Base-by-base conservation (phyloP, 2,797 vertebrate species). In the Delichon dasypus region DNA sequence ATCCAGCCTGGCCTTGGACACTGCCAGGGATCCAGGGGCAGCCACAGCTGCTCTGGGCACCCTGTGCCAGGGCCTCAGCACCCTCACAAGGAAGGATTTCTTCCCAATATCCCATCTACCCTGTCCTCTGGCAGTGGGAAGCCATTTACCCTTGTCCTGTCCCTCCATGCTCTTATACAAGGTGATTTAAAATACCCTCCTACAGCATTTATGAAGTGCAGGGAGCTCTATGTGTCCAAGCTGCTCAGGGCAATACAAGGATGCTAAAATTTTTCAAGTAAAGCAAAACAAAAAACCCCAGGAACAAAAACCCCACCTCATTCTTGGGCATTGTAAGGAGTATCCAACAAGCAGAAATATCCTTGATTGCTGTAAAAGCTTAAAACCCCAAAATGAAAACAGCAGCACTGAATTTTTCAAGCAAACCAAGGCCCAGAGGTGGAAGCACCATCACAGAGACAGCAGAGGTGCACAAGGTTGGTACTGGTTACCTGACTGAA, bases 391-490 rank as follows among this genome's bases (percentile, higher is more conserved):
- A 29, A 61, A 53, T 51, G 30, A 66, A 82, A 67, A 53, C 5
- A 29, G 20, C 0, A 42, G 1, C 30, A 58, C 44, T 10, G 62
- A 34, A 23, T 40, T 73, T 70, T 54, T 42, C 15, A 40, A 51
- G 62, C 11, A 66, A 92, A 81, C 1, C 40, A 8, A 71, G 75
- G 18, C 30, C 34, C 51, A 18, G 64, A 60, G 13, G 16, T 3
- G 13, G 34, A 77, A 26, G 19, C 9, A 53, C 13, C 57, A 25
- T 8, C n/a, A n/a, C 4, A 27, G 10, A 60, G 38, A 30, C 14
- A 3, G 30, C 1, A 2, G 2, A 8, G 11, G 34, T 27, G 14
- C 25, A 34, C 5, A 21, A n/a, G 1, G 1, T 6, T 48, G 58
- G 30, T 23, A 16, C 6, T 30, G 65, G 26, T 77, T 29, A 51